Conservation (phyloP, 1,140 invertebrate genomes). For the Monochamus saltuarius region DNA sequence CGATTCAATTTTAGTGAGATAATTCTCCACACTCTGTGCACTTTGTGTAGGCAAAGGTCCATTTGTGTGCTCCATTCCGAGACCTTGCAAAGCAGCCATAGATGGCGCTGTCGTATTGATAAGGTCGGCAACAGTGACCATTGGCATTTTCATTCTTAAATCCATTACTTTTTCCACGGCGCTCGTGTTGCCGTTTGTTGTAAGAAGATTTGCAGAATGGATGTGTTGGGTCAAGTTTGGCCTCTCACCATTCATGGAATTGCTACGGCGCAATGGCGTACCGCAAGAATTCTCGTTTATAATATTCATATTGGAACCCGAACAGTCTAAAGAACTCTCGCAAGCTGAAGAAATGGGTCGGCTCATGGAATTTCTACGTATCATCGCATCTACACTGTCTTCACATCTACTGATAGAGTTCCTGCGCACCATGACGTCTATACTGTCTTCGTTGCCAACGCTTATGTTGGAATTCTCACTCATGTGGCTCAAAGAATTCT, state of each 20-base stretch:
- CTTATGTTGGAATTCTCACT: slow-evolving; percentile 56
- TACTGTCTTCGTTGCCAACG: slow-evolving; percentile 47
- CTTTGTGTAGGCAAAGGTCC: slow-evolving; percentile 57
- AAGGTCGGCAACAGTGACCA: slow-evolving; percentile 51
- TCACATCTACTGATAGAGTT: slow-evolving; percentile 40
- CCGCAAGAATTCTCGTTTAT: slow-evolving; percentile 31
- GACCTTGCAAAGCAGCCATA: slow-evolving; percentile 53
- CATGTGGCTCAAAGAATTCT: slow-evolving; percentile 36
- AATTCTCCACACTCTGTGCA: slow-evolving; percentile 61
- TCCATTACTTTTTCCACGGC: slow-evolving; percentile 47
- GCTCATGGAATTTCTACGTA: slow-evolving; percentile 29
- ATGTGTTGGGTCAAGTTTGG: slow-evolving; percentile 15
- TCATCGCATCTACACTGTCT: slow-evolving; percentile 41
- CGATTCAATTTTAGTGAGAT: slow-evolving; percentile 55
- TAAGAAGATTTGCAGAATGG: neutral
- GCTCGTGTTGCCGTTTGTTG: neutral
- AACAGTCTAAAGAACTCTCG: slow-evolving; percentile 34
- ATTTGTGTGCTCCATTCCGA: slow-evolving; percentile 46
- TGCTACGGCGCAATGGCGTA: slow-evolving; percentile 19
- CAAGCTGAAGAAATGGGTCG: slow-evolving; percentile 17
- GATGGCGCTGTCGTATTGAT: slow-evolving; percentile 52
- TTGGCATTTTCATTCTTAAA: slow-evolving; percentile 48
- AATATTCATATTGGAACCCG: slow-evolving; percentile 25
- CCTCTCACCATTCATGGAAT: slow-evolving; percentile 23
- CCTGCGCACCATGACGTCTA: slow-evolving; percentile 41